A percentile compares a stretch with the other conserved stretches of the same genome.
Evolutionary conservation across 1,140 invertebrate genomes (phyloP).

Genomic region (Danaus plexippus): DNA sequence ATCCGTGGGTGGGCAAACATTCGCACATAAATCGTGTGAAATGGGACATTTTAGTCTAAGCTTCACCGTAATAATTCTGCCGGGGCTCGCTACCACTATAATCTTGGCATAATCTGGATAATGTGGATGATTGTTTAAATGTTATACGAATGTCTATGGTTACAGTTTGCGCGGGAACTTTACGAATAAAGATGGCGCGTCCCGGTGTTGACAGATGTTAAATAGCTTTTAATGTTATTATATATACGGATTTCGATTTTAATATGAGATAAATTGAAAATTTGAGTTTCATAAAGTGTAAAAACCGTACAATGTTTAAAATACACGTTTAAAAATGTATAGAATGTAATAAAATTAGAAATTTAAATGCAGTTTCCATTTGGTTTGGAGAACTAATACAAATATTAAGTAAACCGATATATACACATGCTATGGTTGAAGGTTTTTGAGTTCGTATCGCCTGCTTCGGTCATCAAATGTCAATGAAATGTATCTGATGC

Average conservation of each 20-base stretch:
- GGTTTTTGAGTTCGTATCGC: too few species aligned
- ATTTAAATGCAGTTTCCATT: too few species aligned
- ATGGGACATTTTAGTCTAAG: conserved; percentile 65
- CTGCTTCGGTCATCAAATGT: too few species aligned
- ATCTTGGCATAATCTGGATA: conserved; percentile 69
- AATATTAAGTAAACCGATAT: too few species aligned
- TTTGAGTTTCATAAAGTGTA: too few species aligned
- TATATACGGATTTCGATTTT: too few species aligned
- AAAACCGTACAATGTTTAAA: too few species aligned
- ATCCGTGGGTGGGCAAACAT: conserved; percentile 52
- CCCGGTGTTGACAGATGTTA: conserved; percentile 18
- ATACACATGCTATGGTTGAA: too few species aligned
- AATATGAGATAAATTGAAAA: too few species aligned
- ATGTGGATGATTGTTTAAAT: conserved; percentile 62
- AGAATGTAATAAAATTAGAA: conserved; percentile 4
- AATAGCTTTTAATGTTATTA: too few species aligned
- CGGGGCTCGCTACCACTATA: conserved; percentile 54
- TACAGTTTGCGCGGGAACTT: conserved; percentile 53
- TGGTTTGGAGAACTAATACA: too few species aligned
- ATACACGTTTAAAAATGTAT: neutral
- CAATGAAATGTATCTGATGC: too few species aligned
- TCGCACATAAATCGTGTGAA: conserved; percentile 65
- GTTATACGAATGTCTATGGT: conserved; percentile 40
- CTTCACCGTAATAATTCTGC: conserved; percentile 64
- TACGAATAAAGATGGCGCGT: conserved; percentile 49